Evolutionary conservation across 2,888 invertebrate genomes (phyloP).

Genomic region (Brenthis daphne): DNA sequence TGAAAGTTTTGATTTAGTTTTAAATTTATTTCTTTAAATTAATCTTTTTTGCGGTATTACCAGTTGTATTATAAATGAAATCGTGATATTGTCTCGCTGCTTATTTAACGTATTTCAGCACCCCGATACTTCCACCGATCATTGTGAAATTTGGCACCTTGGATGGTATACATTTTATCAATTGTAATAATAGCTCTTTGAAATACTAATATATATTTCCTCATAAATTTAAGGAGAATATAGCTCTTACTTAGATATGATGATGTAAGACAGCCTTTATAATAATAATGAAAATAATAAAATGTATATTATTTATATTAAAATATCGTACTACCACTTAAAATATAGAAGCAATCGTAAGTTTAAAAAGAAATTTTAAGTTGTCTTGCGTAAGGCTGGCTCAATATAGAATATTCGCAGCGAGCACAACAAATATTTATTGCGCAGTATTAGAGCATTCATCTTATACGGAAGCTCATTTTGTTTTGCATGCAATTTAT

Average conservation of each 20-base stretch:
- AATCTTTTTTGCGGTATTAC: background rate
- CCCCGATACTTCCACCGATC: conserved; percentile 7
- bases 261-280: background rate
- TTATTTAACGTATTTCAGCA: conserved; percentile 12
- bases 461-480: conserved; percentile 24
- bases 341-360: background rate
- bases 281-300: background rate
- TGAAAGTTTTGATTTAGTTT: background rate
- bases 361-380: conserved; percentile 15
- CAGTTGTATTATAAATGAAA: conserved; percentile 4
- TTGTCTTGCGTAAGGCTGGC: conserved; percentile 17
- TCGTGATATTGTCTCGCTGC: background rate
- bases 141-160: conserved; percentile 3
- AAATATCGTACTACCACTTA: background rate
- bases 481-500: conserved; percentile 25
- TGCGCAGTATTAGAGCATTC: conserved; percentile 23
- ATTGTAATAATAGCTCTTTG: conserved; percentile 6
- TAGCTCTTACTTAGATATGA: too few species aligned
- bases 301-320: too few species aligned
- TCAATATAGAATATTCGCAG: conserved; percentile 20
- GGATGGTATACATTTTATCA: conserved; percentile 2
- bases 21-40: background rate
- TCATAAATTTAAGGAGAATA: too few species aligned
- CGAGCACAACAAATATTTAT: conserved; percentile 26
- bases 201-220: background rate